phyloP scores from a whole-genome alignment of 2,888 invertebrate genomes.

The Nephrotoma guestfalica region DNA sequence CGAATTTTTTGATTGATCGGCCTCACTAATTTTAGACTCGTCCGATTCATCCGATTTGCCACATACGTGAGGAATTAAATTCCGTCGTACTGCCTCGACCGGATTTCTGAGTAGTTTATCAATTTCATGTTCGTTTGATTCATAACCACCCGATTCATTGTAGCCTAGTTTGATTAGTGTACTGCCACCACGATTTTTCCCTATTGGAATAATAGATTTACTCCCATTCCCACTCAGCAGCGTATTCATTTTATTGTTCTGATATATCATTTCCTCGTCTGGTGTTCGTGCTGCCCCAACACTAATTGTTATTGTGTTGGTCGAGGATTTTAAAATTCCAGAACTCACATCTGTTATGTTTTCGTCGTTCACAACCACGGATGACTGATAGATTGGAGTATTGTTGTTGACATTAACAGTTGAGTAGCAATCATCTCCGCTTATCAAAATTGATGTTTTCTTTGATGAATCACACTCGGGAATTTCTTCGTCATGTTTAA shows the following conservation, averaged over 20 bases:
- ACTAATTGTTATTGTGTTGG: constrained; percentile 47
- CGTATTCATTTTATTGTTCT: constrained; percentile 28
- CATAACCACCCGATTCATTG: constrained; percentile 15
- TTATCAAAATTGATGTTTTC: constrained; percentile 59
- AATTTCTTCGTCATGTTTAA: constrained; percentile 39
- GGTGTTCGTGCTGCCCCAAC: constrained; percentile 25
- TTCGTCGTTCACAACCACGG: constrained; percentile 52
- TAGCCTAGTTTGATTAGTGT: constrained; percentile 29
- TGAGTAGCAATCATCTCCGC: constrained; percentile 57
- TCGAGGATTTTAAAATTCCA: constrained; percentile 32
- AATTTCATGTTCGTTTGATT: constrained; percentile 29
- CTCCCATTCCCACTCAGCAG: constrained; percentile 20
- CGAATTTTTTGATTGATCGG: not conserved
- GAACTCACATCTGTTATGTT: constrained; percentile 34
- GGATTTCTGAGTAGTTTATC: constrained; percentile 49
- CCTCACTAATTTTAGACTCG: constrained; percentile 11
- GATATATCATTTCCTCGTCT: constrained; percentile 25
- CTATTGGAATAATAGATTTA: constrained; percentile 34
- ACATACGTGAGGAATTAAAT: constrained; percentile 63
- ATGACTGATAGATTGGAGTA: constrained; percentile 54
- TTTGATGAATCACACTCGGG: constrained; percentile 34
- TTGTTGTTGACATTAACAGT: constrained; percentile 57
- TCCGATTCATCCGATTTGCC: constrained; percentile 37
- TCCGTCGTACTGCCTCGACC: constrained; percentile 59
- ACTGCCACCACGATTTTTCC: constrained; percentile 20